Evolutionary conservation across 1,140 invertebrate genomes (phyloP).

Genomic region (Drosophila ercepeae): DNA sequence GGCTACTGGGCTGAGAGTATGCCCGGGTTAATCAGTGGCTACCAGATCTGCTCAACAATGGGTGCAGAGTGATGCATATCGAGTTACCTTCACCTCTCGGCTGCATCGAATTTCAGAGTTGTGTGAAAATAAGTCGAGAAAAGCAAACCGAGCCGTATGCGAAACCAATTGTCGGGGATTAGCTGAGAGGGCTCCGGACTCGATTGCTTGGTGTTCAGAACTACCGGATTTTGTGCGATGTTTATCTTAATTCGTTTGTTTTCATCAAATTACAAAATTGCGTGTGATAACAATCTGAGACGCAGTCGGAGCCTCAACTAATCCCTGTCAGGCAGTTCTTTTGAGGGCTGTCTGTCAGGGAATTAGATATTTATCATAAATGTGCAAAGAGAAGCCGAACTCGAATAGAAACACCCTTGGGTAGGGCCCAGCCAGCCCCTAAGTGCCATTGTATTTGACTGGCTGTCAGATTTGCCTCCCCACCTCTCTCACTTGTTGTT

Average conservation of each 20-base stretch:
- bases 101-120: constrained; percentile 60
- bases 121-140: constrained; percentile 20
- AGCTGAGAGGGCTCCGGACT: constrained; percentile 22
- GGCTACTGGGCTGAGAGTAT: not conserved
- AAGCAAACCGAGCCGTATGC: constrained; percentile 24
- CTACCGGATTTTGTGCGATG: constrained; percentile 69
- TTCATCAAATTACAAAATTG: constrained; percentile 83
- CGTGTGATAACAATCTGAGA: constrained; percentile 77
- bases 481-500: constrained; percentile 63
- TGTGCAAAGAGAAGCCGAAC: constrained; percentile 48
- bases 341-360: constrained; percentile 69
- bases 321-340: constrained; percentile 59
- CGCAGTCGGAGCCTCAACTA: constrained; percentile 48
- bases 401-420: constrained; percentile 11
- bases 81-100: constrained; percentile 42
- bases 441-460: constrained; percentile 75
- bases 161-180: constrained; percentile 41
- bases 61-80: constrained; percentile 52
- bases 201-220: constrained; percentile 44
- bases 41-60: constrained; percentile 42
- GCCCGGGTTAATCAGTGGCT: constrained; percentile 40
- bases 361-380: constrained; percentile 77
- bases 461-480: constrained; percentile 65
- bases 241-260: constrained; percentile 82
- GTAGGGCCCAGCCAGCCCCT: constrained; percentile 38